These are phyloP conservation scores for Alfaro cultratus DNA, from an alignment of 2,797 vertebrate species.

Conservation along the genomic window DNA sequence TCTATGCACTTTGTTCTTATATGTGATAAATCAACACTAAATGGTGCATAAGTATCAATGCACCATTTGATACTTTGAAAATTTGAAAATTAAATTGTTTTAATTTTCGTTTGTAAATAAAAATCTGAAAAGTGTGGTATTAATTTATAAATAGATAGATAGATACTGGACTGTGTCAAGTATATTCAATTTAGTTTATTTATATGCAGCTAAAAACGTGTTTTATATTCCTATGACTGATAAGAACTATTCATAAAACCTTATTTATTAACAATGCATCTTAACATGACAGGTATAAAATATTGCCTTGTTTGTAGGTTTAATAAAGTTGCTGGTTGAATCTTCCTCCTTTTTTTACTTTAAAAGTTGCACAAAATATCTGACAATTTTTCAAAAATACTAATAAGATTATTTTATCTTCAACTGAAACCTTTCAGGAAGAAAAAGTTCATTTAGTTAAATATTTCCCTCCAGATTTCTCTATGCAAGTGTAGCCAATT, in stretches of 20 bases:
- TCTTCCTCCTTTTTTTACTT: neutral
- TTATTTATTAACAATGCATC: neutral
- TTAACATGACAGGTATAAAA: neutral
- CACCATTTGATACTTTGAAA: too few relatives aligned
- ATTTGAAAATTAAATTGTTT: too few relatives aligned
- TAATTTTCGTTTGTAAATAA: neutral
- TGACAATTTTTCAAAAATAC: too few relatives aligned
- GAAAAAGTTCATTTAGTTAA: neutral
- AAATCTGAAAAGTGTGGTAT: neutral
- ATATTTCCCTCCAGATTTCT: neutral
- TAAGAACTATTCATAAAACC: neutral
- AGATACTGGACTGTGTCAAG: neutral
- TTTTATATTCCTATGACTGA: neutral
- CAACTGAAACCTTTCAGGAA: neutral
- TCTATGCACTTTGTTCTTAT: neutral
- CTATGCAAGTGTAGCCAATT: neutral
- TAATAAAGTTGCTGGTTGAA: neutral
- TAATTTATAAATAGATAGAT: neutral
- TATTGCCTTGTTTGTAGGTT: too few relatives aligned
- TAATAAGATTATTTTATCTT: neutral
- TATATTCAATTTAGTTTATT: neutral
- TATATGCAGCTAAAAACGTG: too few relatives aligned
- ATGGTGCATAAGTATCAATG: neutral
- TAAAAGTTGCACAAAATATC: neutral
- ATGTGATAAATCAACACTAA: neutral